Conservation (phyloP, 1,140 invertebrate species). For the Microplitis mediator region DNA sequence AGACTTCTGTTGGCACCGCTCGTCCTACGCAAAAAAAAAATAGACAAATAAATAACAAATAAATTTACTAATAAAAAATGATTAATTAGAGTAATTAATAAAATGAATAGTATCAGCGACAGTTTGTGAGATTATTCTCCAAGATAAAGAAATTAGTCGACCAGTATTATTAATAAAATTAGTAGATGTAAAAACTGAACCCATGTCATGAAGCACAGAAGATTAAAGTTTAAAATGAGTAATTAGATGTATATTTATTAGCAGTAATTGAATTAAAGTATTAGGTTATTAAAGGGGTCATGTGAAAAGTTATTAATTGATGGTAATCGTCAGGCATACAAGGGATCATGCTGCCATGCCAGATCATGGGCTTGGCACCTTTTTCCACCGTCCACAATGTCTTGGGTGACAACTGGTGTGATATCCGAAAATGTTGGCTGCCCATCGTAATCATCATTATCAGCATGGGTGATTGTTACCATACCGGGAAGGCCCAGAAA, state of each 20-base stretch:
- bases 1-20: conserved; percentile 68
- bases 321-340: conserved; percentile 17
- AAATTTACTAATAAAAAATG: background rate
- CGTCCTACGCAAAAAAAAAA: conserved; percentile 43
- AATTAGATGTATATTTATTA: background rate
- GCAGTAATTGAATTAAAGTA: background rate
- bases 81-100: background rate
- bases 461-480: conserved; percentile 58
- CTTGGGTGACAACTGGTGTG: conserved; percentile 46
- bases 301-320: conserved; percentile 10
- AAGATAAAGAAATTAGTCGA: background rate
- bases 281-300: background rate
- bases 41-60: conserved; percentile 7
- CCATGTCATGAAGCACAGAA: background rate
- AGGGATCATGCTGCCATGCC: conserved; percentile 44
- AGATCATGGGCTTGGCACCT: conserved; percentile 48
- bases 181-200: background rate
- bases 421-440: conserved; percentile 44
- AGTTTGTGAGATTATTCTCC: background rate
- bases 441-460: conserved; percentile 55
- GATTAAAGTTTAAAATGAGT: background rate
- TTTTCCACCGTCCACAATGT: conserved; percentile 55
- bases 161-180: background rate
- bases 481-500: conserved; percentile 59
- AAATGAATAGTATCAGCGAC: background rate